Evolutionary conservation across 1,140 invertebrate species (phyloP), one percentile per base, ranked within the genome.

Genomic region (Calephelis virginiensis): DNA sequence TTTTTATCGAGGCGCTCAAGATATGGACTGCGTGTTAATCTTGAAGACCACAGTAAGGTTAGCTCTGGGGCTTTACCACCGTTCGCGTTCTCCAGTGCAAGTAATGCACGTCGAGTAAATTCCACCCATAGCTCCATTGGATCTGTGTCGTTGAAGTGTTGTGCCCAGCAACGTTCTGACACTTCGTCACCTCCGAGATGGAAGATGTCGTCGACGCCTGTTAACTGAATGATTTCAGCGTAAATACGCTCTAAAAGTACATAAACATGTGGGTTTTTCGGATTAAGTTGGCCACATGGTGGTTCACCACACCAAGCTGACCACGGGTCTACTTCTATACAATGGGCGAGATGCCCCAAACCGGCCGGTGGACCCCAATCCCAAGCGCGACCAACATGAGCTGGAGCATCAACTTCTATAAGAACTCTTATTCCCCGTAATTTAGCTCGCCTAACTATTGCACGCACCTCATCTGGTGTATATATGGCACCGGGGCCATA

Each of bases 111-210:
- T 0, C 89, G 78, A 61, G 96, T 96, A 75, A 96, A 97, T 40
- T 95, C 94, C 6, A 94, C 93, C 96, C 96, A 97, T 5, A 96
- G 82, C 2, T 94, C 93, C 72, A 96, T 94, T 2, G 95, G 93
- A 81, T 96, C 95, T 1, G 94, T 94, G 73, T 96, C 94, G 74
- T 95, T 95, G 60, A 94, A 94, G 71, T 94, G 93, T 73, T 95
- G 94, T 8, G 92, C 91, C 95, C 95, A 96, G 70, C 95, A 96
- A n/a, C 80, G 76, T 68, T 86, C 85, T 8, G 88, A 90, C 13
- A 97, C 96, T 90, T 97, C 96, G 82, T 97, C 96, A 3, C 96
- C 96, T 37, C 96, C 96, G 67, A 97, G 92, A 84, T 97, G 96
- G 75, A 97, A 95, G 14, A 96, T 85, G 70, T 95, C 95, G 9